Evolutionary conservation across 92 coral and sea anemone species (phyloP).

Genomic region (Epizoanthus ramosus): DNA sequence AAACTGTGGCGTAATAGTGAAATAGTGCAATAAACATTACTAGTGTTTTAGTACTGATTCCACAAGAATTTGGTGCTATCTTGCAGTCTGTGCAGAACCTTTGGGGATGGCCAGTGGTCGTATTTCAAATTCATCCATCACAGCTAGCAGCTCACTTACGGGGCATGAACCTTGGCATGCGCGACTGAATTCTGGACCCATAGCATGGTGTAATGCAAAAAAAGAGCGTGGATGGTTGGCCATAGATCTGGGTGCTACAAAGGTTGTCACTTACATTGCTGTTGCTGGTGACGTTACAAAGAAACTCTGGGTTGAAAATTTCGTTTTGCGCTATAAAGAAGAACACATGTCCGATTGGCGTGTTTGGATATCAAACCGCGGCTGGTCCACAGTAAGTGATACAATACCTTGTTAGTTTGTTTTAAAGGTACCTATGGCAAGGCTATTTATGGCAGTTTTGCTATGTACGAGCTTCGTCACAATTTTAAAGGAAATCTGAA

Average conservation of each 20-base stretch:
- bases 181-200: constrained; percentile 19
- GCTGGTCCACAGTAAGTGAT: not conserved
- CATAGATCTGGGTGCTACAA: not conserved
- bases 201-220: constrained; percentile 15
- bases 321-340: not conserved
- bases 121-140: constrained; percentile 14
- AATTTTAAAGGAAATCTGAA: no score
- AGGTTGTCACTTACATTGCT: constrained; percentile 8
- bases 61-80: not conserved
- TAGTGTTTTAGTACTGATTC: not conserved
- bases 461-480: no score
- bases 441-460: no score
- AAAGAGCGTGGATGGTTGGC: not conserved
- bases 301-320: not conserved
- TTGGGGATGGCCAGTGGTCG: constrained; percentile 25
- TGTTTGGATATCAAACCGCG: not conserved
- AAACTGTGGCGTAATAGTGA: no score
- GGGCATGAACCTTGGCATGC: constrained; percentile 33
- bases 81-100: constrained; percentile 13
- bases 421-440: no score
- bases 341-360: not conserved
- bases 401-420: no score
- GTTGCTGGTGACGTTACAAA: constrained; percentile 10
- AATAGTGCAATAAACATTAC: no score
- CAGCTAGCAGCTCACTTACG: constrained; percentile 28